These are phyloP conservation scores for Cynopterus brachyotis DNA, from an alignment of 2,113 vertebrate genomes.

Conservation along the genomic window DNA sequence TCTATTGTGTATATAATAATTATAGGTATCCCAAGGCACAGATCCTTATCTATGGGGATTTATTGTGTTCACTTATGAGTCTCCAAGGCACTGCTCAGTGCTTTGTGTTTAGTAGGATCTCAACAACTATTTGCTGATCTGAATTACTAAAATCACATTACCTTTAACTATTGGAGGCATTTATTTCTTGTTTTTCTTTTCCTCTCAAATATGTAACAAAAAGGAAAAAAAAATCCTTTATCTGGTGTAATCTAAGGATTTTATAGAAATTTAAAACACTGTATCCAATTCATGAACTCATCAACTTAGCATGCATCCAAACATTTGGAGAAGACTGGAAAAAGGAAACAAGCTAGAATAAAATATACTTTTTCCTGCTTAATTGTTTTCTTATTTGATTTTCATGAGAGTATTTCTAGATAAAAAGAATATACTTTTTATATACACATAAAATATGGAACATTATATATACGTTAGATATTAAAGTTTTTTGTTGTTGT, in stretches of 20 bases:
- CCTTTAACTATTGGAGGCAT: background rate
- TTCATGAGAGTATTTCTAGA: conserved; percentile 17
- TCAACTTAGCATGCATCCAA: background rate
- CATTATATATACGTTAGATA: background rate
- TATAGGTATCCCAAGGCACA: background rate
- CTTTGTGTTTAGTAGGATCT: background rate
- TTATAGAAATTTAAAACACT: conserved; percentile 45
- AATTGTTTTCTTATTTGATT: conserved; percentile 18
- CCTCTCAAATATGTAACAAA: conserved; percentile 4
- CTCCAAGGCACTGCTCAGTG: background rate
- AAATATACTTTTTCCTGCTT: background rate
- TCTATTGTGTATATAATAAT: background rate
- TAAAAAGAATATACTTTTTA: background rate
- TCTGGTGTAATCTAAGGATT: background rate
- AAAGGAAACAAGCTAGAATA: conserved; percentile 23
- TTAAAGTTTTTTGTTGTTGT: background rate
- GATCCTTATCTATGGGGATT: background rate
- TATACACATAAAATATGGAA: background rate
- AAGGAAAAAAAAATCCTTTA: background rate
- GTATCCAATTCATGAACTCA: conserved; percentile 47
- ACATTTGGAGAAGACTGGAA: background rate
- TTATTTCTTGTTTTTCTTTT: conserved; percentile 20
- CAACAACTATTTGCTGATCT: background rate
- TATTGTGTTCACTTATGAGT: background rate
- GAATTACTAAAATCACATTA: conserved; percentile 40